phyloP scores from a whole-genome alignment of 2,113 vertebrate species.

The Sinosuthora webbiana region DNA sequence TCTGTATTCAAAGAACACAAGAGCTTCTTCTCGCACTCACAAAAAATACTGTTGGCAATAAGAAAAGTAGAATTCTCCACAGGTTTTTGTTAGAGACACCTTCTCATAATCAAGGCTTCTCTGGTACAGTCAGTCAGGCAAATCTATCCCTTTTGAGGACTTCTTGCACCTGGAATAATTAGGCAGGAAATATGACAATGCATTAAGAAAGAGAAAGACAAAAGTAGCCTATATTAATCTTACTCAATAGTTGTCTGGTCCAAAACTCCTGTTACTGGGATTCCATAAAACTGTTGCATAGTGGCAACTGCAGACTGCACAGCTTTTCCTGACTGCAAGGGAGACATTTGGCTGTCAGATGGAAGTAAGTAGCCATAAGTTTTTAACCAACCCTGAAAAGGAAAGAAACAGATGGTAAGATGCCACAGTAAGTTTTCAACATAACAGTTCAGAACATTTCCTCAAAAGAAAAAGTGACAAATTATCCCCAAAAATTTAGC shows the following conservation, averaged over 20 bases:
- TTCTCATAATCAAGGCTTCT: background rate
- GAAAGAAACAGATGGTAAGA: constrained; percentile 43
- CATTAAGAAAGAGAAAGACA: background rate
- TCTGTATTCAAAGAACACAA: background rate
- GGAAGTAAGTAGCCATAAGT: constrained; percentile 88
- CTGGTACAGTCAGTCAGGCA: background rate
- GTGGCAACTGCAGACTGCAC: constrained; percentile 87
- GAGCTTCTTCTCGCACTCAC: background rate
- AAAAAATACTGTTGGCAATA: background rate
- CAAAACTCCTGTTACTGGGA: constrained; percentile 85
- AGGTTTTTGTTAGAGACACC: background rate
- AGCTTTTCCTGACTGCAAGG: constrained; percentile 82
- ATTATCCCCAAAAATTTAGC: background rate
- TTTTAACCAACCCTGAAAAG: constrained; percentile 86
- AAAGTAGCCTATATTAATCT: constrained; percentile 54
- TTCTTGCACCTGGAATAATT: background rate
- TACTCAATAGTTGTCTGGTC: constrained; percentile 87
- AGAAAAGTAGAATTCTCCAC: background rate
- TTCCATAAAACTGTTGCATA: constrained; percentile 90
- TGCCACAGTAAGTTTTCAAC: background rate
- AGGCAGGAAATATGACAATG: background rate
- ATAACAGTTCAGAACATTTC: background rate
- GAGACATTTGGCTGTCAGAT: constrained; percentile 80
- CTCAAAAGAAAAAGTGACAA: background rate
- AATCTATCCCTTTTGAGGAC: background rate